Evolutionary conservation across 2,888 invertebrate genomes (phyloP).

Genomic region (Cenopis cana): DNA sequence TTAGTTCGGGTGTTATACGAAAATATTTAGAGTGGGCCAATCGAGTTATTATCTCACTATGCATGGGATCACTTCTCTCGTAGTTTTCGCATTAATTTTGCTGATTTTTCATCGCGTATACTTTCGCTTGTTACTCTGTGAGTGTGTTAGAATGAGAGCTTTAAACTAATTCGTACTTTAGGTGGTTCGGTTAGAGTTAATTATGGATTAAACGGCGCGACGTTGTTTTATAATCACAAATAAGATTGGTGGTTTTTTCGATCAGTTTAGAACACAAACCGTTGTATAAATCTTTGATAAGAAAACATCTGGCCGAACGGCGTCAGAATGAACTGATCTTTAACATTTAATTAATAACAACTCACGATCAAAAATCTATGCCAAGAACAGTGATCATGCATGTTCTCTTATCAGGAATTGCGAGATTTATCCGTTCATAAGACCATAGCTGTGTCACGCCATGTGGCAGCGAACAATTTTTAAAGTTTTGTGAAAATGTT

Average conservation of each 20-base stretch:
- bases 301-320: slow-evolving; percentile 1
- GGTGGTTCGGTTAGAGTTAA: slow-evolving; percentile 43
- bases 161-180: slow-evolving; percentile 48
- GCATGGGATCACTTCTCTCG: slow-evolving; percentile 80
- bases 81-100: slow-evolving; percentile 71
- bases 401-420: slow-evolving; percentile 33
- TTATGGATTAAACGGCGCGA: slow-evolving; percentile 22
- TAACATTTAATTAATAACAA: not conserved
- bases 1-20: slow-evolving; percentile 64
- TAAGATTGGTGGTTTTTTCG: slow-evolving; percentile 34
- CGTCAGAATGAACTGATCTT: not conserved
- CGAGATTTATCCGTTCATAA: slow-evolving; percentile 12
- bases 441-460: slow-evolving; percentile 2
- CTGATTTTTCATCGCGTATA: slow-evolving; percentile 52
- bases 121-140: slow-evolving; percentile 59
- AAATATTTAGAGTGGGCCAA: slow-evolving; percentile 75
- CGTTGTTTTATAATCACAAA: slow-evolving; percentile 26
- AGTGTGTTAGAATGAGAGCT: slow-evolving; percentile 55
- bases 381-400: not conserved
- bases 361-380: not conserved
- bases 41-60: slow-evolving; percentile 74
- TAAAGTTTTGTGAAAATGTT: slow-evolving; percentile 51
- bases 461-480: slow-evolving; percentile 32
- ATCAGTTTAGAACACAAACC: slow-evolving; percentile 27
- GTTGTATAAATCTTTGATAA: slow-evolving; percentile 20